phyloP scores from a whole-genome alignment of 2,797 vertebrate species.

The Alauda arvensis region DNA sequence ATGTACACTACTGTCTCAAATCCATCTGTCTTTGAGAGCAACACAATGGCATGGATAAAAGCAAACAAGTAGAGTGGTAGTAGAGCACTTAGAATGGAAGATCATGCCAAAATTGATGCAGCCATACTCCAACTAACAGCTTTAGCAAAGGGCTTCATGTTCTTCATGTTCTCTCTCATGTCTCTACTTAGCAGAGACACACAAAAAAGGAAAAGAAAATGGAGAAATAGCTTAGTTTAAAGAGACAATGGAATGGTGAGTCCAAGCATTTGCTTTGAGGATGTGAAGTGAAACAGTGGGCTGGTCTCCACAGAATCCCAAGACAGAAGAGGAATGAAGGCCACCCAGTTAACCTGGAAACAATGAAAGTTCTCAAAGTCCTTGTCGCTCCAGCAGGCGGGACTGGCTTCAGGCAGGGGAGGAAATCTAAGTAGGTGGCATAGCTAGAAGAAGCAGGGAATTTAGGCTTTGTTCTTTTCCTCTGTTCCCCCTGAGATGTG shows the following conservation, averaged over 20 bases:
- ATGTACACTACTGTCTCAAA: background rate
- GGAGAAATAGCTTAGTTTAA: constrained; percentile 9
- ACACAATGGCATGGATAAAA: background rate
- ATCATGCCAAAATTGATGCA: background rate
- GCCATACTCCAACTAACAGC: background rate
- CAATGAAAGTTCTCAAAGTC: constrained; percentile 35
- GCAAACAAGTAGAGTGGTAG: background rate
- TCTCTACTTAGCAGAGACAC: background rate
- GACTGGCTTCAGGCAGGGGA: constrained; percentile 15
- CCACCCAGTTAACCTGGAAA: constrained; percentile 63
- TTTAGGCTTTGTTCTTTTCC: background rate
- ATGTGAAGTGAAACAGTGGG: constrained; percentile 45
- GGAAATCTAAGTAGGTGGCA: constrained; percentile 56
- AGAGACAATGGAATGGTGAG: constrained; percentile 25
- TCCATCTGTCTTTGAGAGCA: background rate
- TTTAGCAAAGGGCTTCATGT: background rate
- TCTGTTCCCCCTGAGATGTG: background rate
- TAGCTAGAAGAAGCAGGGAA: background rate
- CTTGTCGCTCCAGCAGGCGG: background rate
- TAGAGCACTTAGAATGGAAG: background rate
- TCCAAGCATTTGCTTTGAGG: constrained; percentile 39
- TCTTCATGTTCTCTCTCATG: too few relatives aligned
- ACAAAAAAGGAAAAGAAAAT: background rate
- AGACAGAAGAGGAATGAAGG: constrained; percentile 30
- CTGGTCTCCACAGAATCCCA: constrained; percentile 10